phyloP scores from a whole-genome alignment of 92 coral and sea anemone genomes.

The Ricordea florida region DNA sequence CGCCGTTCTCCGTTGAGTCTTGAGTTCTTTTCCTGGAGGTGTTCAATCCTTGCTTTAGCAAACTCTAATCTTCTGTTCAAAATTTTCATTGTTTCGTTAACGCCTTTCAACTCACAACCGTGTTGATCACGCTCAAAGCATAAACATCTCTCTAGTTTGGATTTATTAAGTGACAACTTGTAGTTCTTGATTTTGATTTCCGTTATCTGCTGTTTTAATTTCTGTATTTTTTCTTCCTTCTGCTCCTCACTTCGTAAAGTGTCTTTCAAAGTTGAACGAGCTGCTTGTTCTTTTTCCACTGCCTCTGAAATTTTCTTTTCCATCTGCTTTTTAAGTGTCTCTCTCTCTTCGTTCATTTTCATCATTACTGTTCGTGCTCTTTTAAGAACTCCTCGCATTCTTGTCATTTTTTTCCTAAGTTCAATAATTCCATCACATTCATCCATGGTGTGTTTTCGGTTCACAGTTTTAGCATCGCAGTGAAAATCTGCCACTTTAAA shows the following conservation, averaged over 20 bases:
- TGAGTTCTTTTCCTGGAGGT: background rate
- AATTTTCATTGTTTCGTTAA: background rate
- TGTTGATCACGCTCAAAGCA: background rate
- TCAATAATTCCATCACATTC: background rate
- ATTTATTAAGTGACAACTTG: background rate
- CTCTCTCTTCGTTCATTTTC: background rate
- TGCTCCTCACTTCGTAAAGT: background rate
- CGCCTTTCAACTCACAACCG: background rate
- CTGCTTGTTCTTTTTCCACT: background rate
- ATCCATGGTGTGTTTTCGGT: background rate
- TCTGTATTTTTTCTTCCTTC: background rate
- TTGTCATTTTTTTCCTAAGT: background rate
- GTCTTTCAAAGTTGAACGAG: background rate
- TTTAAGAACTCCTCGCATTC: conserved; percentile 5
- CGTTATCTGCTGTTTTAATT: background rate
- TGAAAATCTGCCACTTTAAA: background rate
- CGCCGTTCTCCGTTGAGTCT: too few species aligned
- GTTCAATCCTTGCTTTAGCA: background rate
- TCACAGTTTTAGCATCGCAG: background rate
- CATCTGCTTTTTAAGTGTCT: background rate
- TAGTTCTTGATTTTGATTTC: background rate
- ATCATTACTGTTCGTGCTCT: conserved; percentile 1
- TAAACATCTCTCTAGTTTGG: background rate
- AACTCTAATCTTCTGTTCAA: background rate
- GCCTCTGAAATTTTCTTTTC: background rate